Evolutionary conservation across 2,888 invertebrate genomes (phyloP), one percentile per base, ranked within the genome.

Genomic region (Podotricha telesiphe): DNA sequence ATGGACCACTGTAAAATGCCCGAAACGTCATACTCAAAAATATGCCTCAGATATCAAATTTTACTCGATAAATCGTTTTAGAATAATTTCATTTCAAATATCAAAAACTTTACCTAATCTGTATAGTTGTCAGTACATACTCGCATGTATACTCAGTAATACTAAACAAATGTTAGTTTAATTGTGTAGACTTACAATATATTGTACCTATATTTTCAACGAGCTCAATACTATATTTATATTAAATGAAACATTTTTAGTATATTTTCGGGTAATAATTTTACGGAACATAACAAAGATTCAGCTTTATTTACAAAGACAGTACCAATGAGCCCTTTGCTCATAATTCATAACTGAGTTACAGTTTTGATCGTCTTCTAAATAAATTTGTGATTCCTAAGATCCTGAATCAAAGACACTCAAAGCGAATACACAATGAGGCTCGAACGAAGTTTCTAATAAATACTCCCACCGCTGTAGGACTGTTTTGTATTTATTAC

Each of bases 321-420:
- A 42, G 15, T 37, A 40, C 42, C 40, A 19, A 17, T 22, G 15
- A 34, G 10, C 53, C 37, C 19, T 51, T 69, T 13, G 5, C 53
- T 28, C 19, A 51, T 59, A 56, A 34, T 65, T 42, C 34, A n/a
- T 59, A 53, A 65, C 45, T 53, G 20, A 34, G 55, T 37, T 71
- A 61, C 15, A 40, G 20, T 40, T 40, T 40, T 48, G 47, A 61
- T 62, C 59, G 55, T 37, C 40, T 51, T 69, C 42, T 65, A 40
- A 68, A 61, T 61, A 15, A 53, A 59, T 61, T 65, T 55, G 55
- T 19, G 50, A 50, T 37, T 48, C 20, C 48, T 34, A 47, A 56
- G n/a, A 37, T 48, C 22, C 37, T n/a, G 48, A 56, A 56, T 56
- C 34, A 56, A 56, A 15, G n/a, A 34, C 20, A 40, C 45, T 47